Evolutionary conservation across 2,888 invertebrate species (phyloP), one percentile per base, ranked within the genome.

Genomic region (Calameuta pallipes): DNA sequence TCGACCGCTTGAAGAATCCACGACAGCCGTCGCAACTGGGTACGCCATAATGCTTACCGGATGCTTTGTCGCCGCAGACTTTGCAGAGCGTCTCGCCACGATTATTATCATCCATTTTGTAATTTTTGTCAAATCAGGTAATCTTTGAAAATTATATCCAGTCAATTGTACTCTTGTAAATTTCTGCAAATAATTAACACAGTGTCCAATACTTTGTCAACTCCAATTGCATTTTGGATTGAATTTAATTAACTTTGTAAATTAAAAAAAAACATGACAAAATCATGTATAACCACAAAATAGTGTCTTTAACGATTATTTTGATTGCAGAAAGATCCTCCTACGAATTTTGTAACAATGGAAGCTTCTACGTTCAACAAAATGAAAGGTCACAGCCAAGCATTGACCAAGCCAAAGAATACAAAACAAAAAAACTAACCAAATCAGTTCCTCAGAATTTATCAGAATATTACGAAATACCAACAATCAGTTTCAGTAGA

Each of bases 1-100:
- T 97, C 89, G 97, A 97, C 83, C 98, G 93, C 91, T 98, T 98
- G 93, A 98, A 98, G 93, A 98, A 98, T 6, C 98, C 98, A 76
- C 98, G 93, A 90, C 98, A 98, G 68, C 96, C 96, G 90, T 96
- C 96, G 91, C 97, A 98, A 75, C 96, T 96, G 0, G 97, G 95
- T 9, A 97, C 97, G 0, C 98, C 98, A 91, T 98, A 98, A 92
- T 98, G 98, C 89, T 97, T 97, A 15, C 97, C 97, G 70, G 94
- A 94, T 12, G 96, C 95, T 90, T 95, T 95, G 92, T 98, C 98
- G 0, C 98, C 98, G 90, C 98, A 98, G 23, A 98, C 97, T 80
- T 96, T 95, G 90, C 98, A 98, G 77, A 96, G 91, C 33, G 92
- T 92, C 87, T 94, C 94, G 30, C 91, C 89, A 34, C 91, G 90